Conservation (phyloP, 2,797 vertebrate species). For the Pseudocheirus occidentalis region DNA sequence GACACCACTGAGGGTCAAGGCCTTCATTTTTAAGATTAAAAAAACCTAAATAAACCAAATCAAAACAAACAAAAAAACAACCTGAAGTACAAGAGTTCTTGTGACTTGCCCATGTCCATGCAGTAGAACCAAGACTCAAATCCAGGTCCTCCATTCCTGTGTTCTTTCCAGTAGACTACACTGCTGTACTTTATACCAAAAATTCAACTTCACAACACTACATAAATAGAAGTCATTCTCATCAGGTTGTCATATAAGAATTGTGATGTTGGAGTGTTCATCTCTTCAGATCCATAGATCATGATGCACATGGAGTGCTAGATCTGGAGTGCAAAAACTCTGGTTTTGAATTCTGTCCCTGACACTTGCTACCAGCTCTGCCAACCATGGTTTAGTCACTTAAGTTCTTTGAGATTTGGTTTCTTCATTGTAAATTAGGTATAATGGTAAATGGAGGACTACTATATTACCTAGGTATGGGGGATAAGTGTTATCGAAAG, state of each 20-base stretch:
- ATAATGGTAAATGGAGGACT: neutral
- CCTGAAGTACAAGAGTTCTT: neutral
- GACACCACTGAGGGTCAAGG: neutral
- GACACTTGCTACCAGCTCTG: neutral
- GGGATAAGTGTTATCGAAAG: neutral
- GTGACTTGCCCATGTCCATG: neutral
- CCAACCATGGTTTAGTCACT: neutral
- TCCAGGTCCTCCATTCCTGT: neutral
- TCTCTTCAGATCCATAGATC: neutral
- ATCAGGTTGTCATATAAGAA: neutral
- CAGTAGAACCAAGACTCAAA: neutral
- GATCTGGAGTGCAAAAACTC: neutral
- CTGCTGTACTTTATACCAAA: neutral
- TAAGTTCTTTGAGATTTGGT: neutral
- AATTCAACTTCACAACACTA: neutral
- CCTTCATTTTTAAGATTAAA: neutral
- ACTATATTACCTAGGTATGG: neutral
- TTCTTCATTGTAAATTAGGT: neutral
- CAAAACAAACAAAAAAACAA: neutral
- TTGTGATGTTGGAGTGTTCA: neutral
- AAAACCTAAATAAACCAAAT: neutral
- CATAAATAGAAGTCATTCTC: neutral
- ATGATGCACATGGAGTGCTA: neutral
- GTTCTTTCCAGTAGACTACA: neutral
- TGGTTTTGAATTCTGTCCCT: neutral